These are phyloP conservation scores for Callipepla californica DNA, from an alignment of 2,113 vertebrate genomes.

Conservation along the genomic window DNA sequence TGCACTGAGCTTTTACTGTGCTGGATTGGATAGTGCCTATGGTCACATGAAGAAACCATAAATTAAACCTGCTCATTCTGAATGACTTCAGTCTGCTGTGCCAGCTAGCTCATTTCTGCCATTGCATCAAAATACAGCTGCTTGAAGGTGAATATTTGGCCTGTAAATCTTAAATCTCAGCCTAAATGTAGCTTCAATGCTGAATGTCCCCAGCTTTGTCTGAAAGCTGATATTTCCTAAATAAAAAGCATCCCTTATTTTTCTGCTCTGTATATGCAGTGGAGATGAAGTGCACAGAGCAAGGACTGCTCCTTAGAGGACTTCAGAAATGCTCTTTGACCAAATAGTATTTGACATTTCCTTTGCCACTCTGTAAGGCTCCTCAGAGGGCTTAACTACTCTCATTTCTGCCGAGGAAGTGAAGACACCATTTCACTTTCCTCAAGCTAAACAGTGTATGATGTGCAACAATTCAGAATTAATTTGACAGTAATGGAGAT, in stretches of 20 bases:
- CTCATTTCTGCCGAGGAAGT: neutral
- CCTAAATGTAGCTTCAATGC: neutral
- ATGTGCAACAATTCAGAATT: constrained; percentile 35
- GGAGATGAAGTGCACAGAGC: neutral
- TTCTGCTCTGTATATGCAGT: neutral
- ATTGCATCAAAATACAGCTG: neutral
- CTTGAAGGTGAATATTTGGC: neutral
- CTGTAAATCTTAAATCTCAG: neutral
- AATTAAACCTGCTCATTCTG: neutral
- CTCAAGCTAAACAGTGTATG: constrained; percentile 8
- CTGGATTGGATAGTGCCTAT: neutral
- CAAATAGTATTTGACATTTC: constrained; percentile 53
- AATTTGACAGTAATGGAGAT: constrained; percentile 47
- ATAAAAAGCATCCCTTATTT: neutral
- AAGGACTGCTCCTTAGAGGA: neutral
- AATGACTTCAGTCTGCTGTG: neutral
- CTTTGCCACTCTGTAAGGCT: neutral
- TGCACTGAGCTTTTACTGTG: neutral
- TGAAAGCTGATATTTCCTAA: neutral
- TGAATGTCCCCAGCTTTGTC: neutral
- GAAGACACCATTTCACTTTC: constrained; percentile 26
- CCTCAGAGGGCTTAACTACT: neutral
- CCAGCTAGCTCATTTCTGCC: neutral
- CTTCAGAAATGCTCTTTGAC: constrained; percentile 1
- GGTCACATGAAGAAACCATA: neutral